A percentile compares a stretch with the other conserved stretches of the same genome.
Evolutionary conservation across 2,888 invertebrate species (phyloP).

Genomic region (Cryptus armator): DNA sequence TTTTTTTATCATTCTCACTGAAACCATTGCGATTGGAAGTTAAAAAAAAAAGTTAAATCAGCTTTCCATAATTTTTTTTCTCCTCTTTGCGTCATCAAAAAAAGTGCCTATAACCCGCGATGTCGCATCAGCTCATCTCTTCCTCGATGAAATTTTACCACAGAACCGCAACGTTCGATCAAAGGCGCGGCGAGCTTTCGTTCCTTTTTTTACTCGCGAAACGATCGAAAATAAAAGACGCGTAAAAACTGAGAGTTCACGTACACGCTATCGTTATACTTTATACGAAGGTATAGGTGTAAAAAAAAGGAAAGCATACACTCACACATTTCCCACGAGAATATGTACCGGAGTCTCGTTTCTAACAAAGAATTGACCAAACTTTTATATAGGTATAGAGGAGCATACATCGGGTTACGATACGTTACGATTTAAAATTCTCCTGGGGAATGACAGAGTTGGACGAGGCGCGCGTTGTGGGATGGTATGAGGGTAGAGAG

Average conservation of each 20-base stretch:
- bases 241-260: not conserved
- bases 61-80: too few species aligned
- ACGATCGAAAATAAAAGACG: conserved; percentile 2
- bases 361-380: conserved; percentile 33
- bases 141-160: too few species aligned
- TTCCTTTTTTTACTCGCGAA: not conserved
- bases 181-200: too few species aligned
- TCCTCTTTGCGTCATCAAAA: too few species aligned
- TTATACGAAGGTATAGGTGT: not conserved
- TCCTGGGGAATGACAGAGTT: conserved; percentile 41
- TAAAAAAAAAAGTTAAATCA: too few species aligned
- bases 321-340: not conserved
- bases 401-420: conserved; percentile 12
- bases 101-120: too few species aligned
- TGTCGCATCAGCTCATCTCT: too few species aligned
- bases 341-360: conserved; percentile 1
- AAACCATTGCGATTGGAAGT: too few species aligned
- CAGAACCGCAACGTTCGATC: too few species aligned
- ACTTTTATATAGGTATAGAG: not conserved
- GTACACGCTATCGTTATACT: not conserved
- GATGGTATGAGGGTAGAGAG: not conserved
- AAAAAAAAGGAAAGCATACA: not conserved
- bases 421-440: conserved; percentile 51
- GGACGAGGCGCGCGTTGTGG: conserved; percentile 20
- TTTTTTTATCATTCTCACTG: too few species aligned